phyloP scores from a whole-genome alignment of 2,888 invertebrate species.

The Lasius platythorax region DNA sequence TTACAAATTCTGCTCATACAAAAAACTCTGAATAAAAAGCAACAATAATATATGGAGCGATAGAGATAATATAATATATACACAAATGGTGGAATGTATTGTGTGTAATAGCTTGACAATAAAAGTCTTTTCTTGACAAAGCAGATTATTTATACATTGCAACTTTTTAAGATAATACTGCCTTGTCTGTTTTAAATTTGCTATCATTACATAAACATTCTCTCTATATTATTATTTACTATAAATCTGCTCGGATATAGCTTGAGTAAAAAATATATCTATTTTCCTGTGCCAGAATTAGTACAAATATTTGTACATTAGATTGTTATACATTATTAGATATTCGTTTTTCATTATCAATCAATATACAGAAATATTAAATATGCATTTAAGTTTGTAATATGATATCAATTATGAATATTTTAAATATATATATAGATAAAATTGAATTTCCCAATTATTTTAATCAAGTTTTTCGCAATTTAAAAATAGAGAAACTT shows the following conservation, averaged over 20 bases:
- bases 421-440: not conserved
- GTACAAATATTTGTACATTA: conserved; percentile 24
- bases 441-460: not conserved
- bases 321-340: not conserved
- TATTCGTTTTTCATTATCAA: not conserved
- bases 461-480: conserved; percentile 3
- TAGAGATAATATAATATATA: conserved; percentile 56
- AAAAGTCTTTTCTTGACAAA: conserved; percentile 36
- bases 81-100: conserved; percentile 41
- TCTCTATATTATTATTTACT: not conserved
- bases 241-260: not conserved
- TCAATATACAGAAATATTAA: not conserved
- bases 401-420: not conserved
- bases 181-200: conserved; percentile 13
- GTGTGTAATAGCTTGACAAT: conserved; percentile 33
- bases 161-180: conserved; percentile 16
- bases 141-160: not conserved
- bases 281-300: conserved; percentile 14
- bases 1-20: conserved; percentile 24
- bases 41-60: conserved; percentile 40
- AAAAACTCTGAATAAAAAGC: not conserved
- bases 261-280: conserved; percentile 37
- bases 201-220: not conserved
- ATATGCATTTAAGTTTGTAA: conserved; percentile 8
- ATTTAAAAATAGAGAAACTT: not conserved